Evolutionary conservation across 2,888 invertebrate genomes (phyloP), one percentile per base, ranked within the genome.

Genomic region (Griposia aprilina): DNA sequence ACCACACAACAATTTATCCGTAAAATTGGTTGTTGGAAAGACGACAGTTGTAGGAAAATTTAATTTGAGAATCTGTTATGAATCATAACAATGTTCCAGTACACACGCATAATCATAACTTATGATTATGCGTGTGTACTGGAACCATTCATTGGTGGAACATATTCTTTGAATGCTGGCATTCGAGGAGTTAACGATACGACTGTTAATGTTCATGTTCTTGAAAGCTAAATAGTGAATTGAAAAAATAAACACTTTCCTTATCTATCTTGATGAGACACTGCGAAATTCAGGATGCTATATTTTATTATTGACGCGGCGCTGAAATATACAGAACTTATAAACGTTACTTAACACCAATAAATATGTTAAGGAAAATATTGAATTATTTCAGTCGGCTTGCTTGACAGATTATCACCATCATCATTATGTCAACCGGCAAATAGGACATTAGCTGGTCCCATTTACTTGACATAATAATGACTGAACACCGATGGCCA

Each of bases 401-500:
- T 17, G 23, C 70, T 63, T 85, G 76, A 85, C 50, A 36, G 71
- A 73, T 85, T 82, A 48, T 70, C 69, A 68, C 65, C 82, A 81
- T 82, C 82, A 83, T 78, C 69, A 86, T 86, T 75, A 83, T 59
- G 80, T 73, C 80, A 63, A 50, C 59, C 30, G 15, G 60, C 62
- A 55, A 83, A 77, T 70, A 78, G 81, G 50, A 84, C 84, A 84
- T 81, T 81, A 79, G 80, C 60, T 72, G 50, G 65, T 66, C 78
- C 48, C 69, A 84, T 84, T 81, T 68, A 75, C 70, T 70, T 70
- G 66, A 62, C 65, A 74, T 50, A 70, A 81, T 81, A 73, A 74
- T 68, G 60, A 60, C 67, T 59, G 73, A 71, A 63, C 62, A 69
- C 48, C 55, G 48, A 63, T 69, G 30, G 57, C 55, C 60, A 63